Evolutionary conservation across 2,113 vertebrate species (phyloP).

Genomic region (Sarotherodon lohbergeri): DNA sequence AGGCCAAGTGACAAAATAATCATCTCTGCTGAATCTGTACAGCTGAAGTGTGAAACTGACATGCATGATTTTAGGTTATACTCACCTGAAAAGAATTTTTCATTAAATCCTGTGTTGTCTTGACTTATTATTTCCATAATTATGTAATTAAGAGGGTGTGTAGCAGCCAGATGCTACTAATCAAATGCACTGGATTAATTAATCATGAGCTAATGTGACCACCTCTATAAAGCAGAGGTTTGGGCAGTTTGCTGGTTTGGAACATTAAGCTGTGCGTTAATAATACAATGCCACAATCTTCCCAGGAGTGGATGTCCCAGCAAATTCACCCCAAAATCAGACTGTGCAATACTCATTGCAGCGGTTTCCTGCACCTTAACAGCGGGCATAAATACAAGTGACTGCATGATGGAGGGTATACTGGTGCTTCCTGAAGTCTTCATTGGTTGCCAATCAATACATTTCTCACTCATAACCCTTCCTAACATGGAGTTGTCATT

Average conservation of each 20-base stretch:
- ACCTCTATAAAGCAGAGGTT: background rate
- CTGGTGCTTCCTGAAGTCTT: background rate
- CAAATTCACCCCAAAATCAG: background rate
- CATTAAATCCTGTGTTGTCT: background rate
- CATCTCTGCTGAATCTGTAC: background rate
- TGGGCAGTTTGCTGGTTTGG: background rate
- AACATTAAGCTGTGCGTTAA: background rate
- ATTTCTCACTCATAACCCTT: background rate
- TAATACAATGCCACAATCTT: background rate
- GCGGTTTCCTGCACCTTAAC: background rate
- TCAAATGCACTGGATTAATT: background rate
- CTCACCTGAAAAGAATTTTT: rapidly evolving
- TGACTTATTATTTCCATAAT: background rate
- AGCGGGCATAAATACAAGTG: background rate
- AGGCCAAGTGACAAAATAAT: background rate
- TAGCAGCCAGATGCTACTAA: background rate
- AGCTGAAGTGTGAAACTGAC: background rate
- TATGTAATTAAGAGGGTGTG: background rate
- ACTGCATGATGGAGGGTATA: background rate
- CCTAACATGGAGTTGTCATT: background rate
- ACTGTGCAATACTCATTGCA: rapidly evolving
- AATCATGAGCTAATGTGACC: background rate
- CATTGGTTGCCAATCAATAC: background rate
- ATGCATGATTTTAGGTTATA: background rate
- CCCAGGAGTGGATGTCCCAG: too few species aligned